Percentiles rank a stretch among this genome's conserved stretches.
Evolutionary conservation across 2,888 invertebrate genomes (phyloP).

Genomic region (Temnothorax unifasciatus): DNA sequence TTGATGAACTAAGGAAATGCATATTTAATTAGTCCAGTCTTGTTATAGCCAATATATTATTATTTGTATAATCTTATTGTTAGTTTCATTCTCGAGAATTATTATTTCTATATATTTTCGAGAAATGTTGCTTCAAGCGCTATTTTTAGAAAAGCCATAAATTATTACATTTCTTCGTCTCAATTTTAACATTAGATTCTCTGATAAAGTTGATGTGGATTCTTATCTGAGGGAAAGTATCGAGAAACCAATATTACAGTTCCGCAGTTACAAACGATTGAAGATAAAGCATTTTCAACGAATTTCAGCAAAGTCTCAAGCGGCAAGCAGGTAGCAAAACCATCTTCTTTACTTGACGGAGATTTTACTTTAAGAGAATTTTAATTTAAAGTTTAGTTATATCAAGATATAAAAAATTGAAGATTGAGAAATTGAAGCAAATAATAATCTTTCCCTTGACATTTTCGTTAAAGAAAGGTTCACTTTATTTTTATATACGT

Average conservation of each 20-base stretch:
- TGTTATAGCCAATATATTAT: not conserved
- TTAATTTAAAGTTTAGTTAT: conserved; percentile 20
- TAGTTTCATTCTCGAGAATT: conserved; percentile 52
- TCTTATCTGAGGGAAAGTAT: not conserved
- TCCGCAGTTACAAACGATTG: conserved; percentile 6
- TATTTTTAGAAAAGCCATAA: not conserved
- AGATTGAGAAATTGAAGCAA: not conserved
- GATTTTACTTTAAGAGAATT: conserved; percentile 16
- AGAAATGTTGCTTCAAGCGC: conserved; percentile 39
- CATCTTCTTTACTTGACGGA: not conserved
- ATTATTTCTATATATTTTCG: too few species aligned
- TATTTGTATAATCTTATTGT: too few species aligned
- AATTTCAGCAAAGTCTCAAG: not conserved
- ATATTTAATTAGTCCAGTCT: not conserved
- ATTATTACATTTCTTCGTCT: not conserved
- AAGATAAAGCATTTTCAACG: conserved; percentile 23
- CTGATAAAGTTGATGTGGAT: not conserved
- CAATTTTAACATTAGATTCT: not conserved
- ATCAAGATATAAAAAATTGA: not conserved
- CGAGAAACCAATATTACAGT: not conserved
- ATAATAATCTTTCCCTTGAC: not conserved
- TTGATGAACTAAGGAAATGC: not conserved
- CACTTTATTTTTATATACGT: not conserved
- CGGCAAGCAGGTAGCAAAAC: not conserved
- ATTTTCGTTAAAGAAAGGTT: not conserved